Conservation (phyloP, 2,113 vertebrate genomes). For the Struthio camelus region DNA sequence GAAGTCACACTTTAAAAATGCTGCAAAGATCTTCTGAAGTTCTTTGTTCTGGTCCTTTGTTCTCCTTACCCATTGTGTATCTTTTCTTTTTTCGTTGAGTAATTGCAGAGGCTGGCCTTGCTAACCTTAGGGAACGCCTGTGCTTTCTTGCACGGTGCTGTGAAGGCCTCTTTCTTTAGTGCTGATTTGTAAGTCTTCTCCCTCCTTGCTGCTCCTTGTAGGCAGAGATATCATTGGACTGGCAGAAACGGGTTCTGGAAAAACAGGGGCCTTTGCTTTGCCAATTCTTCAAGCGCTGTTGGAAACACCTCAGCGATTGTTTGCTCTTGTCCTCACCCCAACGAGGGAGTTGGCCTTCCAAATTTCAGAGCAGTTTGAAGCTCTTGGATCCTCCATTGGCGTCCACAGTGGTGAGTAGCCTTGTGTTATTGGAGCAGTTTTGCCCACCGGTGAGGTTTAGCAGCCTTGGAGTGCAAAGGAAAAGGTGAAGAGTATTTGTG, state of each 20-base stretch:
- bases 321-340: conserved; percentile 93
- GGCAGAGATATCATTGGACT: conserved; percentile 93
- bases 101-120: not conserved
- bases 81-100: not conserved
- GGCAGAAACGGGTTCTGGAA: conserved; percentile 97
- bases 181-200: not conserved
- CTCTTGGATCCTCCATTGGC: conserved; percentile 96
- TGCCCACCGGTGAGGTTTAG: not conserved
- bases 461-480: not conserved
- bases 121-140: not conserved
- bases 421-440: not conserved
- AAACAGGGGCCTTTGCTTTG: conserved; percentile 94
- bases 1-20: not conserved
- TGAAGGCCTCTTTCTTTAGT: not conserved
- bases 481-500: not conserved
- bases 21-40: not conserved
- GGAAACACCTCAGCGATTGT: conserved; percentile 88
- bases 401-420: conserved; percentile 86
- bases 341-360: conserved; percentile 97
- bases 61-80: not conserved
- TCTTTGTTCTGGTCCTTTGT: not conserved
- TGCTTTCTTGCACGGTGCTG: not conserved
- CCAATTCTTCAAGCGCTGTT: conserved; percentile 93
- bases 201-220: conserved; percentile 23
- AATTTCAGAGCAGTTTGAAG: conserved; percentile 97